Base-by-base conservation (phyloP, 2,888 invertebrate species). In the Archips xylosteana region DNA sequence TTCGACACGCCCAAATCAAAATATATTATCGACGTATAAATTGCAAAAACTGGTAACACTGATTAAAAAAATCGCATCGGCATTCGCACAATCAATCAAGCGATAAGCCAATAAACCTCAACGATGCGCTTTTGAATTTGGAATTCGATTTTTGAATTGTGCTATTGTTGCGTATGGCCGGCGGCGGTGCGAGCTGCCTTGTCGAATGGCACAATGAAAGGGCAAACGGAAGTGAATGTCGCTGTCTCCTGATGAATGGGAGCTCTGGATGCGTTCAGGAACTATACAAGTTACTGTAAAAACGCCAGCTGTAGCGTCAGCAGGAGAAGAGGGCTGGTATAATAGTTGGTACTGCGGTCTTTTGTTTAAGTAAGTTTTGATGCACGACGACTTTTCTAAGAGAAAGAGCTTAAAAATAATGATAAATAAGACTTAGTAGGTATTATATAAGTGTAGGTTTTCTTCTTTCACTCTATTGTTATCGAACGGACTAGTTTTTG, bases 61-160 rank as follows among this genome's bases (percentile, higher is more conserved):
- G 76, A 74, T 51, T 75, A 77, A 82, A 83, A 87, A 89, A 87
- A 83, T 84, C 79, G 87, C 85, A 83, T 84, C 86, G 82, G 83
- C 80, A 87, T 93, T 93, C 93, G 92, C 92, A 92, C 94, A 94
- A 94, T 94, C 94, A 92, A 94, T 94, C 94, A 94, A 92, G 92
- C 92, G 92, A 93, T 94, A 93, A 94, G 94, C 94, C 94, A 94
- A 94, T 94, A 94, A 94, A 94, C 94, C 94, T 94, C 94, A 94
- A 92, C 94, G 94, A 94, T 94, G 94, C 91, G 89, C 94, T 93
- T 94, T 94, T 94, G 92, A 92, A 92, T 92, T 86, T 84, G 82
- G 90, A 90, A 92, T 92, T 89, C 90, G 91, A 92, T 92, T 91
- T 92, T 91, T 92, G 90, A 88, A 89, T 90, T 83, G 86, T 81